Base-by-base conservation (phyloP, 30 jellyfish, hydroid and myxozoan species). In the Hydra vulgaris region DNA sequence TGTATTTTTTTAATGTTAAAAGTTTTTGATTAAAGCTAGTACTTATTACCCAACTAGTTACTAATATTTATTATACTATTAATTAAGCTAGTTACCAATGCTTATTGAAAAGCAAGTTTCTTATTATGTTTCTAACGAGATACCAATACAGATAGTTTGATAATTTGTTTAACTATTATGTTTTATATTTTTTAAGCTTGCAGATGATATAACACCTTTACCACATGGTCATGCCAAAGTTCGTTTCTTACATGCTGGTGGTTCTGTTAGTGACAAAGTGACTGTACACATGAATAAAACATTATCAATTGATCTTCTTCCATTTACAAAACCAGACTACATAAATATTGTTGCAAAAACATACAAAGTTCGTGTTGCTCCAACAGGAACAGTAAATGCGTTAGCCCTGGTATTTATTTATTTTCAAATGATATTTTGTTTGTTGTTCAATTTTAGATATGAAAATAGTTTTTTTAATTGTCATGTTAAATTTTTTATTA, bases 241-340 rank as follows among this genome's bases (percentile, higher is more conserved):
- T 69, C 95, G 98, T 12, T 92, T 92, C 72, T 88, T 92, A 7
- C 96, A 87, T 77, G 98, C 92, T 61, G 98, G 98, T 25, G 95
- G 96, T n/a, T 79, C 93, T 0, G 98, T 92, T 22, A 72, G 54
- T 72, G 96, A 87, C 55, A 83, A 84, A 15, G 82, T 92, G 12
- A 83, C 90, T 18, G 89, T 92, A 73, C 76, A 86, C 71, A 84
- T 83, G 78, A 87, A 87, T 83, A 84, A 92, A 61, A 53, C 98
- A 21, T 27, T 76, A 1, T 54, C 77, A 0, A 79, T 88, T 66
- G 91, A 87, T 75, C 83, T 87, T 70, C 76, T 54, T 0, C 98
- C 96, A 0, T 87, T 87, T 55, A 79, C 83, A n/a, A 71, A 77
- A 20, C 84, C 84, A 68, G 74, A 71, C 7, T 92, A 92, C 80